Conservation (phyloP, 1,140 invertebrate genomes). For the Galleria mellonella region DNA sequence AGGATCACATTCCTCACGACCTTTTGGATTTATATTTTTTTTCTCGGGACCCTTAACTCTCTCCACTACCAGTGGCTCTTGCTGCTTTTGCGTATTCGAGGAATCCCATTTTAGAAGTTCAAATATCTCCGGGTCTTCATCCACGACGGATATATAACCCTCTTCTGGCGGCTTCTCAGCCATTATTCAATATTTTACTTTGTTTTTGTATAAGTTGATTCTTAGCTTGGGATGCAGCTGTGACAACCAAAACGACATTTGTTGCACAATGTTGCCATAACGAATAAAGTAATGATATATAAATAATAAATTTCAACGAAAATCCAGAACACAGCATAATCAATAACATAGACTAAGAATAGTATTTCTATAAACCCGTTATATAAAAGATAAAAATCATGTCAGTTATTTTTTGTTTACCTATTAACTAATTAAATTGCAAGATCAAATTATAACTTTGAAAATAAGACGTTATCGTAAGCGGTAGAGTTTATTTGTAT, state of each 20-base stretch:
- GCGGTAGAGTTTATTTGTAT: no score
- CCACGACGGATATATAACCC: slow-evolving; percentile 62
- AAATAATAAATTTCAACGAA: no score
- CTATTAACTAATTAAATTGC: no score
- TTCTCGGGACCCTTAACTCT: slow-evolving; percentile 55
- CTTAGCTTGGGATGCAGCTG: slow-evolving; percentile 30
- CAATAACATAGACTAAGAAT: no score
- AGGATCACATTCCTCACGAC: slow-evolving; percentile 42
- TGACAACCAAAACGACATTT: slow-evolving; percentile 5
- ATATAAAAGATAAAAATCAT: no score
- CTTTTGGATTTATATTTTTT: slow-evolving; percentile 30
- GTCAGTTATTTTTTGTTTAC: no score
- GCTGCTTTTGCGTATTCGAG: slow-evolving; percentile 49
- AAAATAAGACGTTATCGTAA: no score
- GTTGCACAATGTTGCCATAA: neutral
- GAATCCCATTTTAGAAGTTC: slow-evolving; percentile 62
- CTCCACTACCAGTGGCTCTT: slow-evolving; percentile 41
- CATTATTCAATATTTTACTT: slow-evolving; percentile 37
- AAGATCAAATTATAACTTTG: no score
- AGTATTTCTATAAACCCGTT: no score
- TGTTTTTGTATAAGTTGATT: slow-evolving; percentile 39
- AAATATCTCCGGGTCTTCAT: slow-evolving; percentile 62
- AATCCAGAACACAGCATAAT: no score
- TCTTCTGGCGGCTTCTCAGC: slow-evolving; percentile 61
- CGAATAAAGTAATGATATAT: no score